Conservation (phyloP, 2,888 invertebrate species). For the Clitarchus hookeri region DNA sequence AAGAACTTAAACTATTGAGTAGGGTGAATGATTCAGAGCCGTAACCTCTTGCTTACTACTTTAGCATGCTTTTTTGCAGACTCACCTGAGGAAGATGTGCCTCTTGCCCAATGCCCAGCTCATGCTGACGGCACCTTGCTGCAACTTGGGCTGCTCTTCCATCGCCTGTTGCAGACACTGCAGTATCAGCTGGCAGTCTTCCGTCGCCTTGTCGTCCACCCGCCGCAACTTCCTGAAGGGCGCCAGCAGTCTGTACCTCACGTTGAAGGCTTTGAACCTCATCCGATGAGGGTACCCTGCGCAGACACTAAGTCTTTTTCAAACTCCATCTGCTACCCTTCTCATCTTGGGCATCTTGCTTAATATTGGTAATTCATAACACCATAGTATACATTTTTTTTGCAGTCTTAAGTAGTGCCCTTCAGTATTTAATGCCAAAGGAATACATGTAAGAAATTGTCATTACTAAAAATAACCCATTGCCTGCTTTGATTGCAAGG, state of each 20-base stretch:
- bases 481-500: too few species aligned
- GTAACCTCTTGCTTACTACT: neutral
- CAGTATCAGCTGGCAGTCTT: conserved; percentile 76
- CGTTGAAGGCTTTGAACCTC: conserved; percentile 91
- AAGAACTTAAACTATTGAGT: neutral
- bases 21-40: neutral
- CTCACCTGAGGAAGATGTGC: conserved; percentile 80
- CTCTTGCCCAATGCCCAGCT: conserved; percentile 92
- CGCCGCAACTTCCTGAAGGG: conserved; percentile 70
- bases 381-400: too few species aligned
- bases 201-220: conserved; percentile 72
- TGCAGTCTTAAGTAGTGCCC: too few species aligned
- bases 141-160: conserved; percentile 56
- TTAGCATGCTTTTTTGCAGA: neutral
- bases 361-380: too few species aligned
- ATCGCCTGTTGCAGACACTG: conserved; percentile 69
- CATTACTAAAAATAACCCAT: too few species aligned
- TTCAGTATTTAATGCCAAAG: too few species aligned
- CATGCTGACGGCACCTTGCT: conserved; percentile 62
- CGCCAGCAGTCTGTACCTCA: conserved; percentile 82
- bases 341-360: too few species aligned
- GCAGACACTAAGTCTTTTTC: neutral
- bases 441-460: too few species aligned
- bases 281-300: conserved; percentile 88
- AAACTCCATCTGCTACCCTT: too few species aligned